Conservation (phyloP, 1,140 invertebrate genomes). For the Anastrepha ludens region DNA sequence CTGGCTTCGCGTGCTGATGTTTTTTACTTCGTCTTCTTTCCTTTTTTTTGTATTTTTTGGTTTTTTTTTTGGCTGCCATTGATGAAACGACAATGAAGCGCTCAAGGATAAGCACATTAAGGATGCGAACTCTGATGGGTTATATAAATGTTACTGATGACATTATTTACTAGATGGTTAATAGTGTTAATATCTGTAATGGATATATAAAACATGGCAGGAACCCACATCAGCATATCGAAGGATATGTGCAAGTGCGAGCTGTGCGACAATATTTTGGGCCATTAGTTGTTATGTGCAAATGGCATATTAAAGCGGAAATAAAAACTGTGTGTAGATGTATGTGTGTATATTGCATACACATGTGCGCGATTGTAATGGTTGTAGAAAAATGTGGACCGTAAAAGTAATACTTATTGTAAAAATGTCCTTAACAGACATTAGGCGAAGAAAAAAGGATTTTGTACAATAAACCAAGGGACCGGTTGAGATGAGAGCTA, state of each 20-base stretch:
- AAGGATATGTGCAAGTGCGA: neutral
- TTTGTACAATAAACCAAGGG: too few relatives aligned
- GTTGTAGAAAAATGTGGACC: too few relatives aligned
- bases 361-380: too few relatives aligned
- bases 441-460: too few relatives aligned
- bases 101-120: constrained; percentile 34
- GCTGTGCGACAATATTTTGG: neutral
- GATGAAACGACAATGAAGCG: constrained; percentile 29
- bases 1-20: neutral
- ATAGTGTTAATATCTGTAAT: constrained; percentile 36
- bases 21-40: neutral
- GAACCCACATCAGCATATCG: neutral
- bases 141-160: constrained; percentile 3
- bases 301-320: neutral
- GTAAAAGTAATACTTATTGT: too few relatives aligned
- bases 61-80: neutral
- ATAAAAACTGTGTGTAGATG: neutral
- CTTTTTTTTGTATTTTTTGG: too few relatives aligned
- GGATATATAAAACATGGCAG: neutral
- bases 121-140: neutral
- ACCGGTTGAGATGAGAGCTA: too few relatives aligned
- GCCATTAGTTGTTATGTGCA: neutral
- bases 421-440: too few relatives aligned
- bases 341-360: too few relatives aligned
- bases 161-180: neutral